Base-by-base conservation (phyloP, 2,888 invertebrate genomes). In the Hemistola chrysoprasaria region DNA sequence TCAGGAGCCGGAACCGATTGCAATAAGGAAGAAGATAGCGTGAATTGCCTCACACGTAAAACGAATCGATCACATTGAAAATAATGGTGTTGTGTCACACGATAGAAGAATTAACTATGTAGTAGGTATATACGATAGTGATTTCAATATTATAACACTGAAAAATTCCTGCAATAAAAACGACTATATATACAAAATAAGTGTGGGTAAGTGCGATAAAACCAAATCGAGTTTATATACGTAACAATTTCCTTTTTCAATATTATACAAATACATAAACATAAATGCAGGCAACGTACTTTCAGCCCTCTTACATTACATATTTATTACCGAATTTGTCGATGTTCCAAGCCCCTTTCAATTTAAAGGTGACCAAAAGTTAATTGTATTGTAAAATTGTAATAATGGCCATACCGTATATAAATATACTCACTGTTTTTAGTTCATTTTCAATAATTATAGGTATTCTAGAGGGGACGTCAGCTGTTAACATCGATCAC, bases 351-450 rank as follows among this genome's bases (percentile, higher is more conserved):
- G 34, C 20, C 22, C 9, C 24, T 26, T 29, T 41, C 22, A 40
- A 40, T 39, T 43, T 31, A 33, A 56, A 63, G 59, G 61, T 63
- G 46, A 59, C 54, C 40, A 38, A 40, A 21, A 52, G 36, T 53
- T 44, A 31, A 45, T 46, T 47, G 24, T 38, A 28, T 43, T 48
- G 16, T 21, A 31, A 37, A 20, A 35, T 20, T 16, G 30, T 34
- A 35, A 57, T 36, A 50, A 70, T 70, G 65, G 45, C 32, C 20
- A 34, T 42, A 44, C 21, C 39, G 16, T 46, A 39, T 60, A 34
- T 64, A 50, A 58, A 56, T 57, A 51, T 55, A 48, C 55, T 61
- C 22, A 50, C 45, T 56, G 37, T 58, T 62, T 64, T 65, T 54
- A 62, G 61, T 62, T 66, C 36, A 40, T 52, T 60, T 34, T 38